Evolutionary conservation across 2,113 vertebrate genomes (phyloP).

Genomic region (Plecturocebus donacophilus): DNA sequence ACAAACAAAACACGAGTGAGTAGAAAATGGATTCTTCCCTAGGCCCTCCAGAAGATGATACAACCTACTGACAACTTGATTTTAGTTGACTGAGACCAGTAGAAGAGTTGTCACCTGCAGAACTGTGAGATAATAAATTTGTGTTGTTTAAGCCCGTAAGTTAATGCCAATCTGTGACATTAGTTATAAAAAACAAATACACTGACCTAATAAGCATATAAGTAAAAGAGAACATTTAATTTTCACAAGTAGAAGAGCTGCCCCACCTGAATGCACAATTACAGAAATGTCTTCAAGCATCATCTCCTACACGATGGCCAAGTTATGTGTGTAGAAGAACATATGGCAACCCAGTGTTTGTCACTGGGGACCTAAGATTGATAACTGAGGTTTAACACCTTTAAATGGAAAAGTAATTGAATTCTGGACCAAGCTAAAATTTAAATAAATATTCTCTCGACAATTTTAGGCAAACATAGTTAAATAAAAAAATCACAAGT

Average conservation of each 20-base stretch:
- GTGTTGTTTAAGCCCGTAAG: background rate
- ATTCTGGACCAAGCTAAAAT: background rate
- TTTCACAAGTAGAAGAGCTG: background rate
- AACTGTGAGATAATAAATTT: background rate
- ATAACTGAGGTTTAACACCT: background rate
- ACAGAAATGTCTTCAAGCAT: background rate
- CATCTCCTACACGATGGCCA: background rate
- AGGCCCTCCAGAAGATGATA: background rate
- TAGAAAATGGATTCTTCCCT: background rate
- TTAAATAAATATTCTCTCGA: background rate
- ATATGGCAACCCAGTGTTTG: background rate
- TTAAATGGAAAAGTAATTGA: constrained; percentile 36
- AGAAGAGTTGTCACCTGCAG: background rate
- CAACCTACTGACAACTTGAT: background rate
- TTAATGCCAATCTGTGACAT: background rate
- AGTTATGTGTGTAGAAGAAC: background rate
- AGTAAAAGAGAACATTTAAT: background rate
- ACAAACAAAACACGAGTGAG: background rate
- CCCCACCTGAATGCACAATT: background rate
- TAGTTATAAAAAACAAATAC: background rate
- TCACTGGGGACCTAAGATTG: background rate
- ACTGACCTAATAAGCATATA: background rate
- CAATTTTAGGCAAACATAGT: background rate
- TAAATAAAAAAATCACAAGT: background rate
- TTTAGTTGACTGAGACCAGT: background rate